A percentile compares a stretch with the other conserved stretches of the same genome.
phyloP scores from a whole-genome alignment of 1,140 invertebrate species.

The Drosophila yakuba region DNA sequence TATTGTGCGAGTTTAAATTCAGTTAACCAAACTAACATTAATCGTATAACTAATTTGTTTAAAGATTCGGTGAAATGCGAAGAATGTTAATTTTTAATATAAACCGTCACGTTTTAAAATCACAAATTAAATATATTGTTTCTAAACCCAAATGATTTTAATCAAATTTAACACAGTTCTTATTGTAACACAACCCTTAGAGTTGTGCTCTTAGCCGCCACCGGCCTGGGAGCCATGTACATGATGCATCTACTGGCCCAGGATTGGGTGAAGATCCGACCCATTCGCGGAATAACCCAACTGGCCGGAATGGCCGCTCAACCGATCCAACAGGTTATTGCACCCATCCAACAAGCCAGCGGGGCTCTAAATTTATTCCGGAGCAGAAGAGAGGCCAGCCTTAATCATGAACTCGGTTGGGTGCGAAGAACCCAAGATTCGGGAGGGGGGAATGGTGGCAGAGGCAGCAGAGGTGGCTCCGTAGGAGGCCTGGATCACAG shows the following conservation, averaged over 20 bases:
- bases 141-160: neutral
- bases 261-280: conserved; percentile 85
- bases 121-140: too few species aligned
- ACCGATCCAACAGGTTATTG: conserved; percentile 26
- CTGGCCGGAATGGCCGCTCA: conserved; percentile 45
- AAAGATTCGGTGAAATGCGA: too few species aligned
- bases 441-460: conserved; percentile 7
- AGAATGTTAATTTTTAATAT: too few species aligned
- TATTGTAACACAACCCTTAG: conserved; percentile 10
- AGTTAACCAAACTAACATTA: too few species aligned
- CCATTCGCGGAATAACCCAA: conserved; percentile 61
- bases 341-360: conserved; percentile 57
- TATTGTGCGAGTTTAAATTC: neutral
- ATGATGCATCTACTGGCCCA: conserved; percentile 85
- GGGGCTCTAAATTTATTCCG: conserved; percentile 43
- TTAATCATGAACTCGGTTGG: conserved; percentile 27
- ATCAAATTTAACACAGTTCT: neutral
- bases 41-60: too few species aligned
- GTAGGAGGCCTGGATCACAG: neutral
- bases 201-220: conserved; percentile 78
- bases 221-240: conserved; percentile 85
- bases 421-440: conserved; percentile 26
- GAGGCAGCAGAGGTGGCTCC: neutral
- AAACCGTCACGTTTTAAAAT: too few species aligned
- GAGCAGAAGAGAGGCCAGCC: conserved; percentile 39